phyloP scores from a whole-genome alignment of 2,113 vertebrate species.

The Pygoscelis adeliae region DNA sequence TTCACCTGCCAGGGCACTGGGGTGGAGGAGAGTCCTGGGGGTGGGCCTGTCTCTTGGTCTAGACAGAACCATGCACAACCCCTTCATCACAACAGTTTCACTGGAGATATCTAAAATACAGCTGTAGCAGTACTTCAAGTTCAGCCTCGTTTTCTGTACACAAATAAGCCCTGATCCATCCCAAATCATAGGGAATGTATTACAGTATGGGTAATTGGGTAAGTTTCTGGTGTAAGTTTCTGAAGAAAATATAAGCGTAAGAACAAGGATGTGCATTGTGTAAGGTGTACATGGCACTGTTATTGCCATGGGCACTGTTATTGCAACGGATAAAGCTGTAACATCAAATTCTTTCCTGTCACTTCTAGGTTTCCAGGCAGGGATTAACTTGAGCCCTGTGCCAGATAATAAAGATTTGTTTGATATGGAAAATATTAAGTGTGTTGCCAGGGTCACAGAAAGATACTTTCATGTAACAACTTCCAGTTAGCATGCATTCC shows the following conservation, averaged over 20 bases:
- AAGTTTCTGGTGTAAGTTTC: background rate
- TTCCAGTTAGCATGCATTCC: background rate
- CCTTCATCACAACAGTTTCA: background rate
- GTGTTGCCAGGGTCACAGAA: background rate
- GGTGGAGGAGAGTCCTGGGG: background rate
- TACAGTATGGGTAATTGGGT: background rate
- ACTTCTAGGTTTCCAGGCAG: background rate
- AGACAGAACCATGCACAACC: rapidly evolving
- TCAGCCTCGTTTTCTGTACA: background rate
- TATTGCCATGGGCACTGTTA: background rate
- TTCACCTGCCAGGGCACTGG: background rate
- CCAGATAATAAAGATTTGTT: background rate
- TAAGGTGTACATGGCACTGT: no score
- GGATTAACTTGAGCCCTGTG: background rate
- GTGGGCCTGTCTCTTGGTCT: background rate
- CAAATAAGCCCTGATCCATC: background rate
- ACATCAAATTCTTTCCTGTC: background rate
- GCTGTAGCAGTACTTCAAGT: background rate
- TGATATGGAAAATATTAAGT: background rate
- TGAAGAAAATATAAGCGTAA: background rate
- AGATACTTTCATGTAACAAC: background rate
- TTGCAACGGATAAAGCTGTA: background rate
- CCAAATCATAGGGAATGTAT: background rate
- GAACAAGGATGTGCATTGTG: background rate
- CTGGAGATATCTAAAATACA: background rate